Evolutionary conservation across 2,888 invertebrate genomes (phyloP).

Genomic region (Cosmia trapezina): DNA sequence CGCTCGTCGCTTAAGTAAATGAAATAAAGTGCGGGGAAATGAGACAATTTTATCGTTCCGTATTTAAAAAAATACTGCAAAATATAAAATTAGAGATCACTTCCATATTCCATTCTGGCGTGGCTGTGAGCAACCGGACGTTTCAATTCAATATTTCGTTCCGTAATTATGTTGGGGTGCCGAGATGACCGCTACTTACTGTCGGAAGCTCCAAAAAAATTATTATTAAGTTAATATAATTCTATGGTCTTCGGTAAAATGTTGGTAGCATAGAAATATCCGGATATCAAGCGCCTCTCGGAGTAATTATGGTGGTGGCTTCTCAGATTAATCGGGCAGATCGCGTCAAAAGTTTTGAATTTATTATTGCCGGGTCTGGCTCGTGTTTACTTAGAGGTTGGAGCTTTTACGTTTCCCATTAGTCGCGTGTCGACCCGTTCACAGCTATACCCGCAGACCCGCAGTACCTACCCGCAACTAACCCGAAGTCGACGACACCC

Average conservation of each 20-base stretch:
- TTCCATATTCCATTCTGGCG: constrained; percentile 29
- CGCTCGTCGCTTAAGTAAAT: constrained; percentile 16
- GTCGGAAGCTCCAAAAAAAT: constrained; percentile 51
- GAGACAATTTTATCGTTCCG: constrained; percentile 25
- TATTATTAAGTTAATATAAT: constrained; percentile 57
- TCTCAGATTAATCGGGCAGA: constrained; percentile 47
- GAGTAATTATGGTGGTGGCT: constrained; percentile 54
- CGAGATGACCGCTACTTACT: constrained; percentile 50
- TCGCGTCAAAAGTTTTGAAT: constrained; percentile 59
- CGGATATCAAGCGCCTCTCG: constrained; percentile 41
- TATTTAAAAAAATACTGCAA: constrained; percentile 45
- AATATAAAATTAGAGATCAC: constrained; percentile 51
- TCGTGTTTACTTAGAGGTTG: constrained; percentile 45
- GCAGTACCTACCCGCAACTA: neutral
- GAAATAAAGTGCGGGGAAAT: constrained; percentile 35
- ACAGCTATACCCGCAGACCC: constrained; percentile 10
- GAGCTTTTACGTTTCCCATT: constrained; percentile 28
- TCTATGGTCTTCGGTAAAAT: constrained; percentile 52
- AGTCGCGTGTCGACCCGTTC: constrained; percentile 9
- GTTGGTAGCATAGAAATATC: constrained; percentile 42
- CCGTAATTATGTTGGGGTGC: constrained; percentile 55
- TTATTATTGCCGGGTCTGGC: constrained; percentile 50
- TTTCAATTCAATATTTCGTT: constrained; percentile 63
- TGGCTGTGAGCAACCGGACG: constrained; percentile 47
- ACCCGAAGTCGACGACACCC: constrained; percentile 29